These are phyloP conservation scores for Seriola dumerili DNA, from an alignment of 2,113 vertebrate genomes.

Conservation along the genomic window DNA sequence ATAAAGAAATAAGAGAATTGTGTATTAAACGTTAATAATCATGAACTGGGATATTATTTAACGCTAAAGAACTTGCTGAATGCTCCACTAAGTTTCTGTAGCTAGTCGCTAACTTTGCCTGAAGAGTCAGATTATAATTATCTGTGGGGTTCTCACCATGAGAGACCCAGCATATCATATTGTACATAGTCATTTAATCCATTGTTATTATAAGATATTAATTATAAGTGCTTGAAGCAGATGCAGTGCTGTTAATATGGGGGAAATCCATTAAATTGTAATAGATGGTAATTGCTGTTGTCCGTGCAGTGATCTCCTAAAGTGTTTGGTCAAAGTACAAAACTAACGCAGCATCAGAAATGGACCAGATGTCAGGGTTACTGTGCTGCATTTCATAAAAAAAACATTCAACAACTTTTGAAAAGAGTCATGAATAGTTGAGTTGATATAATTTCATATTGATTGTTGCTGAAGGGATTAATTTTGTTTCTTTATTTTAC, in stretches of 20 bases:
- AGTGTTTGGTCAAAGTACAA: background rate
- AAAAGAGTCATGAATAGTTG: slow-evolving; percentile 53
- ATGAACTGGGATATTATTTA: no score
- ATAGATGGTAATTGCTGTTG: background rate
- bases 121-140: background rate
- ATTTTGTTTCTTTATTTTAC: slow-evolving; percentile 53
- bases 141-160: background rate
- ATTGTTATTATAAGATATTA: background rate
- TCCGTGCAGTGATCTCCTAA: no score
- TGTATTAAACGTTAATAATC: no score
- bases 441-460: slow-evolving; percentile 58
- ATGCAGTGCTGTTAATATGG: background rate
- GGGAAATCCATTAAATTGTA: background rate
- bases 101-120: background rate
- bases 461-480: slow-evolving; percentile 61
- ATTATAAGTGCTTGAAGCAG: background rate
- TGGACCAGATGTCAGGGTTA: background rate
- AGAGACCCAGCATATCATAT: background rate
- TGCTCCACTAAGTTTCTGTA: background rate
- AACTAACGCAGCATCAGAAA: background rate
- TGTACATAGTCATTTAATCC: background rate
- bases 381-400: slow-evolving; percentile 15
- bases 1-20: no score
- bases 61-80: no score
- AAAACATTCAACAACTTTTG: slow-evolving; percentile 25